A percentile compares a stretch with the other conserved stretches of the same genome.
phyloP scores from a whole-genome alignment of 2,888 invertebrate species.

The Camponotus fellah region DNA sequence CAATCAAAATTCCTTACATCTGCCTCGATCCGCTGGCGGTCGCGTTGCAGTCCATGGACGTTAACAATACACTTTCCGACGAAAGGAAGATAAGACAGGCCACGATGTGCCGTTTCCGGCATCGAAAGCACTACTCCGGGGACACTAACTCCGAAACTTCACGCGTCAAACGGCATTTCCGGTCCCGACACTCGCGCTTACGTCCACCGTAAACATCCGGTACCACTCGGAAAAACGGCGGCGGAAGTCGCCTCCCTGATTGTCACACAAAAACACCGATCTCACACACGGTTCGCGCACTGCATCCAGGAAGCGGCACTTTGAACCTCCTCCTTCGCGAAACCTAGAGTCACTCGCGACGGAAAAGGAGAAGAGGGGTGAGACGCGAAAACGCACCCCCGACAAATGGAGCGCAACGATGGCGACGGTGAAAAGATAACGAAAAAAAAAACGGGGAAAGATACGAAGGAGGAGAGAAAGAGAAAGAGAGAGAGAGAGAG shows the following conservation, averaged over 20 bases:
- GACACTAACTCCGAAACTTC: background rate
- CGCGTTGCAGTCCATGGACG: slow-evolving; percentile 45
- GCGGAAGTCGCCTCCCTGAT: slow-evolving; percentile 22
- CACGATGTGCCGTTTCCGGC: background rate
- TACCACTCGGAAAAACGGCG: slow-evolving; percentile 17
- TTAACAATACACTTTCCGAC: slow-evolving; percentile 4
- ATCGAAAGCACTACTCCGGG: background rate
- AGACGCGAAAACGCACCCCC: slow-evolving; percentile 32
- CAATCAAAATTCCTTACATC: slow-evolving; percentile 51
- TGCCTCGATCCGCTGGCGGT: slow-evolving; percentile 16
- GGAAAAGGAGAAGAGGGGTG: no score
- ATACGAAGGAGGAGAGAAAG: background rate
- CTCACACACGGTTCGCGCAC: slow-evolving; percentile 37
- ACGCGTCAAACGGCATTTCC: slow-evolving; percentile 35
- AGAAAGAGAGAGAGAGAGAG: background rate
- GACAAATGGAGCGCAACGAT: slow-evolving; percentile 9
- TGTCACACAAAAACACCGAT: slow-evolving; percentile 33
- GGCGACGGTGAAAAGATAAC: slow-evolving; percentile 4
- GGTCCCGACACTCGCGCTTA: slow-evolving; percentile 29
- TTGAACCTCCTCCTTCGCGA: slow-evolving; percentile 37
- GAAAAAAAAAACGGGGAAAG: background rate
- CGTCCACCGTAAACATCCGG: slow-evolving; percentile 35
- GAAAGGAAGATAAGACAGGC: background rate
- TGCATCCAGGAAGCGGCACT: slow-evolving; percentile 56
- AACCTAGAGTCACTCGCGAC: slow-evolving; percentile 15